These are phyloP conservation scores for Pyrrhia umbra DNA, from an alignment of 2,888 invertebrate genomes.

Conservation along the genomic window DNA sequence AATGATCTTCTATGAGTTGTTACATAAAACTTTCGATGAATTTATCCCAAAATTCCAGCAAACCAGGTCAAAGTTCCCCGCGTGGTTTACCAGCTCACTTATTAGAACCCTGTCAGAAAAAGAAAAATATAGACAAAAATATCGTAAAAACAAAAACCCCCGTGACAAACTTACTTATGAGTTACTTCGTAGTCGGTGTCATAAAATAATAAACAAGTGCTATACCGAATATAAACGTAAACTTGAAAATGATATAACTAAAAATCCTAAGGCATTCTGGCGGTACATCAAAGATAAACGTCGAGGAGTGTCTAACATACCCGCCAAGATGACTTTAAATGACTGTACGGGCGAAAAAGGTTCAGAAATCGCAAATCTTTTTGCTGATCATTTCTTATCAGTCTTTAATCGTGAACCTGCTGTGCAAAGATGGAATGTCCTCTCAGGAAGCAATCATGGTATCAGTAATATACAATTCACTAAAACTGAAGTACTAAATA, in stretches of 20 bases:
- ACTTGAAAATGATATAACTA: not conserved
- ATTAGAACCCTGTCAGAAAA: not conserved
- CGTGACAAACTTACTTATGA: not conserved
- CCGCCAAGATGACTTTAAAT: no score
- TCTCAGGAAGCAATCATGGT: no score
- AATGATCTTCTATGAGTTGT: slow-evolving; percentile 1
- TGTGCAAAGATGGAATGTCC: no score
- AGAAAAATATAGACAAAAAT: not conserved
- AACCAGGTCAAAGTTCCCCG: not conserved
- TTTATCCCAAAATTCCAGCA: not conserved
- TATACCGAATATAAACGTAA: not conserved
- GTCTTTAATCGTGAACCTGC: no score
- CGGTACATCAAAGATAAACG: no score
- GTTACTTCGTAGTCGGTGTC: not conserved
- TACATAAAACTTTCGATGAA: not conserved
- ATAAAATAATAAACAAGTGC: not conserved
- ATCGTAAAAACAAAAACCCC: slow-evolving; percentile 1
- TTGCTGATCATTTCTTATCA: no score
- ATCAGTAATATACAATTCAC: no score
- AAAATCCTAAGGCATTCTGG: no score
- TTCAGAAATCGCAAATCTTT: no score
- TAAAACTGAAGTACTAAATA: no score
- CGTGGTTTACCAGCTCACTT: not conserved
- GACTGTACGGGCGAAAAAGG: no score
- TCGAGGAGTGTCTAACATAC: no score